These are phyloP conservation scores for Phoxinus dragarum DNA, from an alignment of 2,797 vertebrate species.

Conservation along the genomic window DNA sequence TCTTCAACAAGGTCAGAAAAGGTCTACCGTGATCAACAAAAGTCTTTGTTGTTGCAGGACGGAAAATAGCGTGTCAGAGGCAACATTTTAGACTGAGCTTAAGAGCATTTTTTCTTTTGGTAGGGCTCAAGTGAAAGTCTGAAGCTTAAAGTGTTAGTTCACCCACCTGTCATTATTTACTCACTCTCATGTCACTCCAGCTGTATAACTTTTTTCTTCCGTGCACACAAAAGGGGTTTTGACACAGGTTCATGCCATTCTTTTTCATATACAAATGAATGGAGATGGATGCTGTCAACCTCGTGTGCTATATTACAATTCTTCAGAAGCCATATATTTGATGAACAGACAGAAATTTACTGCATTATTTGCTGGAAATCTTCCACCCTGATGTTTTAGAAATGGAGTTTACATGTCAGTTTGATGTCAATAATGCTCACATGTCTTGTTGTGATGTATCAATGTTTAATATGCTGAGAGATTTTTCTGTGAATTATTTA, in stretches of 20 bases:
- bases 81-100: conserved; percentile 19
- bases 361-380: background rate
- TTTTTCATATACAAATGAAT: background rate
- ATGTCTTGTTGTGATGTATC: background rate
- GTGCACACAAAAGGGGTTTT: background rate
- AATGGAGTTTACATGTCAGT: background rate
- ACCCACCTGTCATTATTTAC: conserved; percentile 32
- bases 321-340: background rate
- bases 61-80: conserved; percentile 24
- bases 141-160: conserved; percentile 41
- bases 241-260: background rate
- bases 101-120: conserved; percentile 19
- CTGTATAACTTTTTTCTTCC: background rate
- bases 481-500: conserved; percentile 4
- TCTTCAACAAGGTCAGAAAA: conserved; percentile 38
- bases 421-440: background rate
- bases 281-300: background rate
- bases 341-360: background rate
- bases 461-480: background rate
- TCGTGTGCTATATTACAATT: background rate
- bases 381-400: background rate
- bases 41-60: conserved; percentile 24
- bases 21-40: conserved; percentile 35
- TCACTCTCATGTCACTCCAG: conserved; percentile 9
- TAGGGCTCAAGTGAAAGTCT: background rate